A percentile compares a stretch with the other conserved stretches of the same genome.
Evolutionary conservation across 2,888 invertebrate species (phyloP).

Genomic region (Cerastis rubricosa): DNA sequence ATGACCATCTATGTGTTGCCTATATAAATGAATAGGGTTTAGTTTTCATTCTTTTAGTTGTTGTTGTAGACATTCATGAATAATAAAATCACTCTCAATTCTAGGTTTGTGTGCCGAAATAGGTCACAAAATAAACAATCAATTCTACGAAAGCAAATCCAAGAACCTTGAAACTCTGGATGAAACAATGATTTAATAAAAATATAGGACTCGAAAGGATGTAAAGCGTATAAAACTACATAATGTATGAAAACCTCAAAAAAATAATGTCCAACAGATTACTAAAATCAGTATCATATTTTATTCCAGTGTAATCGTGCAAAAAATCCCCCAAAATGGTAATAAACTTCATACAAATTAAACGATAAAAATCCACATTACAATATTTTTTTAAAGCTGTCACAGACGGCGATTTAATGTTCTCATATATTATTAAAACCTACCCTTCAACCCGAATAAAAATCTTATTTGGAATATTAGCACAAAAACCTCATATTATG

Average conservation of each 20-base stretch:
- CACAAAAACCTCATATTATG: conserved; percentile 46
- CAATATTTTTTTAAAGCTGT: conserved; percentile 38
- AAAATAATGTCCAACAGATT: conserved; percentile 8
- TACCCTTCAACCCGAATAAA: conserved; percentile 36
- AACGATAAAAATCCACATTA: conserved; percentile 49
- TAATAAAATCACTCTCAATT: background rate
- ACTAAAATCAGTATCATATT: conserved; percentile 30
- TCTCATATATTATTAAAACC: conserved; percentile 42
- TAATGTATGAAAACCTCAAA: conserved; percentile 8
- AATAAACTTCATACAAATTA: conserved; percentile 45
- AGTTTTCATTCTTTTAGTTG: background rate
- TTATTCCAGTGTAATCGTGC: conserved; percentile 22
- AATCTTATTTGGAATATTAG: conserved; percentile 47
- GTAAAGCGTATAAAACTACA: background rate
- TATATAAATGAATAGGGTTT: background rate
- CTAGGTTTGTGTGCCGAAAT: background rate
- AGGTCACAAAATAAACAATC: background rate
- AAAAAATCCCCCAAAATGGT: conserved; percentile 28
- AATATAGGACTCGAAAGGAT: background rate
- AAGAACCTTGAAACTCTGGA: background rate
- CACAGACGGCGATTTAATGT: conserved; percentile 38
- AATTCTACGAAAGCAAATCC: background rate
- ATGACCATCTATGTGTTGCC: no score
- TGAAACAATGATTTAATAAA: background rate
- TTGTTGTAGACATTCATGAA: background rate